These are phyloP conservation scores for Probosciger aterrimus DNA, from an alignment of 2,113 vertebrate species.

Conservation along the genomic window DNA sequence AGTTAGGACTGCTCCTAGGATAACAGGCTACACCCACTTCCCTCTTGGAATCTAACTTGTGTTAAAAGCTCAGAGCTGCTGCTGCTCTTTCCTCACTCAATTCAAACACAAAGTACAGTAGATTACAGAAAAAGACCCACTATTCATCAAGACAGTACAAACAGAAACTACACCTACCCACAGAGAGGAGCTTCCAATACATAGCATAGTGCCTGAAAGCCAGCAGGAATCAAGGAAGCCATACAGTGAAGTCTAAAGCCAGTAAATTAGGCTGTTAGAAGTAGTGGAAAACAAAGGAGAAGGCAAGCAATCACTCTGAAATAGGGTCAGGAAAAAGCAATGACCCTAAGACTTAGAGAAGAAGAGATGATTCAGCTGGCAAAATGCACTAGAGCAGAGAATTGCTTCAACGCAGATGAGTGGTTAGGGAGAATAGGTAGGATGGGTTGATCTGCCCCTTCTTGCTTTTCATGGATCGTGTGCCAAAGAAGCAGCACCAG, in stretches of 20 bases:
- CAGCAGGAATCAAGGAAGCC: background rate
- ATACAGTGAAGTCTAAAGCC: background rate
- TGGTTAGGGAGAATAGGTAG: rapidly evolving
- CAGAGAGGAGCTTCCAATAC: background rate
- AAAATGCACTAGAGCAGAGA: background rate
- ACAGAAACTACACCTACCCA: background rate
- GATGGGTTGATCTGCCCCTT: background rate
- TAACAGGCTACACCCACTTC: background rate
- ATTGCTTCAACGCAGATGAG: background rate
- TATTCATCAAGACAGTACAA: background rate
- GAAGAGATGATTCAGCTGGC: background rate
- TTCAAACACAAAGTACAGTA: background rate
- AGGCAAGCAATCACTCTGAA: background rate
- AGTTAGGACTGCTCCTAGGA: background rate
- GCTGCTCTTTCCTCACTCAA: background rate
- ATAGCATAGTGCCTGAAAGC: background rate
- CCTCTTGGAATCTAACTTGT: background rate
- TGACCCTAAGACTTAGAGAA: background rate
- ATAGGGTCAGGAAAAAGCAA: background rate
- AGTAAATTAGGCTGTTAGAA: background rate
- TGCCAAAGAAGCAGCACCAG: background rate
- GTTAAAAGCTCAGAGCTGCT: background rate
- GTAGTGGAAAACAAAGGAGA: background rate
- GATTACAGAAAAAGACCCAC: background rate
- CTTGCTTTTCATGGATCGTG: rapidly evolving